A percentile compares a stretch with the other conserved stretches of the same genome.
Evolutionary conservation across 2,113 vertebrate genomes (phyloP).

Genomic region (Corythoichthys intestinalis): DNA sequence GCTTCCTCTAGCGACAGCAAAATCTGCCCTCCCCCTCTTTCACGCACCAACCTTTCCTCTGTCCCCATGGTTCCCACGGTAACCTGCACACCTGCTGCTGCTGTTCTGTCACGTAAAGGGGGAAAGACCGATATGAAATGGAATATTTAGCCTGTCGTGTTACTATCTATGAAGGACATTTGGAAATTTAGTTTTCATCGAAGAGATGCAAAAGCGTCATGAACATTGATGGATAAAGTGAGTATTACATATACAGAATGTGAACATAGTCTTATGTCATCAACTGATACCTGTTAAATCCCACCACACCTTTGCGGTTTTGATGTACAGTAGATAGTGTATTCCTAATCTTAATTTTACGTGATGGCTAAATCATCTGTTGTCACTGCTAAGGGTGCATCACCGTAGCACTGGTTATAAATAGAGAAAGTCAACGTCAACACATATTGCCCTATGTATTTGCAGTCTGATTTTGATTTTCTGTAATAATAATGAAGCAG

Average conservation of each 20-base stretch:
- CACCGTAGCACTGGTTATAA: background rate
- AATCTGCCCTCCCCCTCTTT: background rate
- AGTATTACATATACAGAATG: slow-evolving; percentile 17
- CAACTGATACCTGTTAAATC: background rate
- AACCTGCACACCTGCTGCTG: slow-evolving; percentile 50
- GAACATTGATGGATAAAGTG: slow-evolving; percentile 24
- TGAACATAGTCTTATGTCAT: background rate
- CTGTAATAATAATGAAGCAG: no score
- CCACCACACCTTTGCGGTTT: background rate
- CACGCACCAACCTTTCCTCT: slow-evolving; percentile 24
- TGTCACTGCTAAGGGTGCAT: background rate
- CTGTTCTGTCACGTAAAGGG: slow-evolving; percentile 9
- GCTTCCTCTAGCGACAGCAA: slow-evolving; percentile 72
- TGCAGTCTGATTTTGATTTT: background rate
- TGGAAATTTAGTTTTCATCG: background rate
- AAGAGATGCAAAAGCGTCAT: background rate
- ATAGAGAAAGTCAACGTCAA: background rate
- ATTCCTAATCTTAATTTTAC: background rate
- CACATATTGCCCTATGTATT: background rate
- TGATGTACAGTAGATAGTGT: background rate
- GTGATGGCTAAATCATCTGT: background rate
- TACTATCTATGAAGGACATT: background rate
- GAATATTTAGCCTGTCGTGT: background rate
- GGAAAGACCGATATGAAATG: slow-evolving; percentile 2
- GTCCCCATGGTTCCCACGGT: slow-evolving; percentile 53